Percentiles rank a stretch among this genome's conserved stretches.
These are phyloP conservation scores for Drosophila acutilabella DNA, from an alignment of 2,888 invertebrate species.

Conservation along the genomic window DNA sequence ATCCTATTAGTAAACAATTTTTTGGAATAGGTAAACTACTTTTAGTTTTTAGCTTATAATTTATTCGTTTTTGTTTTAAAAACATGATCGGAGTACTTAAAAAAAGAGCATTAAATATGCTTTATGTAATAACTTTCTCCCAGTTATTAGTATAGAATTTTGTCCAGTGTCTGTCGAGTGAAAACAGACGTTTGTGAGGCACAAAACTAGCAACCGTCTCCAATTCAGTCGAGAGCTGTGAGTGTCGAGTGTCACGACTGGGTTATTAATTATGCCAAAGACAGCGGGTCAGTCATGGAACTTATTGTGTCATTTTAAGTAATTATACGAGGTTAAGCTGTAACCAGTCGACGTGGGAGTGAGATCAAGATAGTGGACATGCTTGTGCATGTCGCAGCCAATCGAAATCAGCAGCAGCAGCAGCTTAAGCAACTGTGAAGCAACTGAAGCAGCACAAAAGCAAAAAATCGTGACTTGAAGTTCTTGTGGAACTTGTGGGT, in stretches of 20 bases:
- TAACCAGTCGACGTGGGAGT: constrained; percentile 4
- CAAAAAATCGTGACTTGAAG: constrained; percentile 24
- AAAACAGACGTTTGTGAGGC: not conserved
- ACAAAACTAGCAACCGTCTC: constrained; percentile 9
- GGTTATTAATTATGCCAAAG: constrained; percentile 67
- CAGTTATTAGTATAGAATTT: too few relatives aligned
- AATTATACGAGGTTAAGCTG: constrained; percentile 64
- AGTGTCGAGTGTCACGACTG: constrained; percentile 41
- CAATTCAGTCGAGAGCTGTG: too few relatives aligned
- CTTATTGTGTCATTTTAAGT: constrained; percentile 67
- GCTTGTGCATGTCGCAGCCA: constrained; percentile 29
- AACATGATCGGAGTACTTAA: too few relatives aligned
- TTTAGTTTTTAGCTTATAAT: not conserved
- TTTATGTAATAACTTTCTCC: not conserved
- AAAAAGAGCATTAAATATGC: too few relatives aligned
- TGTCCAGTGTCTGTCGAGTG: not conserved
- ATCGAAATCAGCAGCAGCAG: constrained; percentile 18
- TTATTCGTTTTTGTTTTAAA: too few relatives aligned
- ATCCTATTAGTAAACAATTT: too few relatives aligned
- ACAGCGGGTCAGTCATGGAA: constrained; percentile 48
- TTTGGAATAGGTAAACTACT: not conserved
- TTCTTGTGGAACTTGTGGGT: constrained; percentile 5
- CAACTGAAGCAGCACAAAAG: not conserved
- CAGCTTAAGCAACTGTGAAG: not conserved
- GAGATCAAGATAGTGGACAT: not conserved